Evolutionary conservation across 2,797 vertebrate genomes (phyloP), one percentile per base, ranked within the genome.

Genomic region (Todus mexicanus): DNA sequence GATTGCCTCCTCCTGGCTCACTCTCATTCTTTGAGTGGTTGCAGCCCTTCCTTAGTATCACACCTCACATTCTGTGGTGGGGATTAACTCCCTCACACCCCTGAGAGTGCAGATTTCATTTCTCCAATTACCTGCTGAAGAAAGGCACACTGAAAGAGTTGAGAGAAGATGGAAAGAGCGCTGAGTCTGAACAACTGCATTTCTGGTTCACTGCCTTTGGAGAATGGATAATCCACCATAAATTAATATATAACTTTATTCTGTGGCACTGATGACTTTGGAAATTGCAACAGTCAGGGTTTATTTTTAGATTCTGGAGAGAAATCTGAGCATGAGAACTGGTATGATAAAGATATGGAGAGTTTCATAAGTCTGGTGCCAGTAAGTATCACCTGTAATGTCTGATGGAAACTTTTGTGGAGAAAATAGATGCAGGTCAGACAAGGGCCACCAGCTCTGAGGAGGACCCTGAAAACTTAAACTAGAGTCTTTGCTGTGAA

Each of bases 121-220:
- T 95, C 77, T 95, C 64, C 83, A 84, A 71, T 91, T 91, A 86
- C 63, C 70, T 78, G 54, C 86, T 83, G 59, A 65, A 94, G 94
- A 96, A 95, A 96, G 93, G 76, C n/a, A 71, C 40, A 20, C 31
- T 70, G 87, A 72, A 45, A 51, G 76, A 61, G 78, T 23, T 69
- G 40, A 76, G 64, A 83, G 50, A 65, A 73, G 40, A 66, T 29
- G 43, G 61, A 60, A 68, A 54, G 72, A 73, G 33, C 1, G 2
- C 51, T 31, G 42, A 79, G 43, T 64, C 72, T 9, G 27, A 72
- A 29, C 21, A 54, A n/a, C 57, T 65, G 64, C 22, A 33, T 54
- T 93, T 54, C 25, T 59, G 70, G 74, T 80, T 91, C 77, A 31
- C 35, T 70, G 76, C 79, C 82, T 73, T 43, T 73, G 53, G 84